Base-by-base conservation (phyloP, 2,797 vertebrate genomes). In the Myripristis murdjan region DNA sequence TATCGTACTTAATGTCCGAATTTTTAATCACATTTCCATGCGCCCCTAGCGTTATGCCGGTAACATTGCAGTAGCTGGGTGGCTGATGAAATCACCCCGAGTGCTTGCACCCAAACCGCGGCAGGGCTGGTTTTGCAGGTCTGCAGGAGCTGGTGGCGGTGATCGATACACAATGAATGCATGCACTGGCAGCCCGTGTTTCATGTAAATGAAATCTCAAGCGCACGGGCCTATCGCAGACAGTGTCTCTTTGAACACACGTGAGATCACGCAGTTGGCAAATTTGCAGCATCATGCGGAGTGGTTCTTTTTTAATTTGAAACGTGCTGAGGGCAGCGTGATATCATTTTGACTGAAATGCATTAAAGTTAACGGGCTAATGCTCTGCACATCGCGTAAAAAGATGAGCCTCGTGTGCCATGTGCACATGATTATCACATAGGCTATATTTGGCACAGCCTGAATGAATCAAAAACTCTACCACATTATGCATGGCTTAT, bases 41-140 rank as follows among this genome's bases (percentile, higher is more conserved):
- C 84, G 85, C 92, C 90, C 77, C 90, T 61, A 72, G 85, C 51
- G 89, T 9, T 7, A 28, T 12, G 83, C 89, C 90, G 90, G 87
- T 89, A 89, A 59, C 61, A 85, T 4, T 75, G 73, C 90, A 86
- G 64, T 15, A 0, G 2, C 9, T 0, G 43, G 18, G 24, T 79
- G 94, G 94, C 82, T 95, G 94, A 95, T 94, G 94, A 94, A 95
- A 95, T 94, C 90, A 0, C 24, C 14, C 2, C 9, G 11, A 22
- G 6, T 1, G 47, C 73, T 95, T 95, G 83, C 93, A 89, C 55
- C 33, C 39, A 4, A 35, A 11, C 33, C 24, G 37, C 6, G 12
- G 41, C 6, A 9, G 59, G 9, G 26, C 58, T 23, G 47, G 59
- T 26, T 35, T 33, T n/a, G 7, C 28, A 22, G 54, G 18, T 59